Percentiles rank a stretch among this genome's conserved stretches.
Conservation (phyloP, 2,113 vertebrate genomes). For the Callopanchax toddi region DNA sequence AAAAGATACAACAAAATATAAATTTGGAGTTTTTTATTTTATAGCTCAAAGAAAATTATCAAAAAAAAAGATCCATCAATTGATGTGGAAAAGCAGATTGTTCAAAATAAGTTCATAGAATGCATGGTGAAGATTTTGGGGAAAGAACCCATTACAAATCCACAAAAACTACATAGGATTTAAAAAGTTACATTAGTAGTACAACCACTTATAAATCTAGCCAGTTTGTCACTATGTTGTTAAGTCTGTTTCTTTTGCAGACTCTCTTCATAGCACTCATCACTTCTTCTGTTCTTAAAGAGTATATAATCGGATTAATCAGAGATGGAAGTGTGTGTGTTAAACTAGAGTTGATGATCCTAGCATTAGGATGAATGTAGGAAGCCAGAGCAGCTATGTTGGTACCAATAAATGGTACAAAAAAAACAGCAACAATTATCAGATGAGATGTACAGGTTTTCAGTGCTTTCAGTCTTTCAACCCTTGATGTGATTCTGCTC, state of each 20-base stretch:
- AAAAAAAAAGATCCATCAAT: no score
- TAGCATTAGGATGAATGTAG: constrained; percentile 41
- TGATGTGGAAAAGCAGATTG: no score
- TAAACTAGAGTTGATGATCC: constrained; percentile 64
- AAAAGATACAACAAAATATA: no score
- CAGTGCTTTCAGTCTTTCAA: constrained; percentile 55
- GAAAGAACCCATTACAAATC: no score
- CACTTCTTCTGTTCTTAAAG: constrained; percentile 71
- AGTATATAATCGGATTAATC: constrained; percentile 68
- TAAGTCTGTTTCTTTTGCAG: constrained; percentile 22
- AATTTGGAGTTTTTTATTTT: no score
- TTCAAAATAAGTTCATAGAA: no score
- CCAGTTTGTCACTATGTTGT: no score
- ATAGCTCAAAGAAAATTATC: no score
- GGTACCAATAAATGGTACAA: background rate
- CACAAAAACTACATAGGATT: no score
- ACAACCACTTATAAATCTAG: no score
- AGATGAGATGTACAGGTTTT: constrained; percentile 72
- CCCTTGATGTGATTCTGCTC: constrained; percentile 36
- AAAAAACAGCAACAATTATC: constrained; percentile 62
- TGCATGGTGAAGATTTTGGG: no score
- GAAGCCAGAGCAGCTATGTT: background rate
- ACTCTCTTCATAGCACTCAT: constrained; percentile 41
- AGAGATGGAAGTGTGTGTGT: constrained; percentile 56
- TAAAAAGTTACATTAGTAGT: no score